Evolutionary conservation across 2,797 vertebrate species (phyloP), one percentile per base, ranked within the genome.

Genomic region (Steatocranus sp.): DNA sequence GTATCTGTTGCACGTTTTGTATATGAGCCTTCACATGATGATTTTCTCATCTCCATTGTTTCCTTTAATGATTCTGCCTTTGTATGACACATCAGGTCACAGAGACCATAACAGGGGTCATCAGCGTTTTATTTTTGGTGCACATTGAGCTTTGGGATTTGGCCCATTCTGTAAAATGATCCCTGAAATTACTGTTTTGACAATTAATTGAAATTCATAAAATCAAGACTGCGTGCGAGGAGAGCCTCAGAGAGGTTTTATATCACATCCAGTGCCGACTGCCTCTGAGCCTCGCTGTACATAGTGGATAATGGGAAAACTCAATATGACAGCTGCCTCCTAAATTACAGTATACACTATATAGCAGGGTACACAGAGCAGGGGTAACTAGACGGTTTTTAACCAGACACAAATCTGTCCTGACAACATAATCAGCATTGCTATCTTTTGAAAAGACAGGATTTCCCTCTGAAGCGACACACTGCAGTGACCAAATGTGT

Each of bases 301-400:
- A 76, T 86, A 23, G 80, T 4, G 82, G 81, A 82, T 88, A 74
- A 88, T 82, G 30, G 80, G 70, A 82, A 89, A 92, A 92, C 92
- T 84, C 84, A 90, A 87, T 75, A 87, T 93, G 93, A 94, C 94
- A 91, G 88, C 93, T 90, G 90, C 88, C 82, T 92, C 83, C 80
- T 85, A 83, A 87, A 90, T 91, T 83, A 91, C 86, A 90, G 82
- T 63, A 76, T 83, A 80, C 74, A 82, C 63, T 58, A 20, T 79
- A 77, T 51, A 80, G 41, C 66, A 70, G 66, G 66, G 41, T 70
- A 30, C 41, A 66, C 34, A 70, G 85, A 88, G 83, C 48, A 84
- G 78, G 83, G 86, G 75, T 49, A 78, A 78, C 82, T 10, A 79
- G 74, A 56, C 70, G 78, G 66, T 82, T 76, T 51, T 48, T 5